Percentiles rank a stretch among this genome's conserved stretches.
Evolutionary conservation across 2,113 vertebrate genomes (phyloP).

Genomic region (Tylochromis polylepis): DNA sequence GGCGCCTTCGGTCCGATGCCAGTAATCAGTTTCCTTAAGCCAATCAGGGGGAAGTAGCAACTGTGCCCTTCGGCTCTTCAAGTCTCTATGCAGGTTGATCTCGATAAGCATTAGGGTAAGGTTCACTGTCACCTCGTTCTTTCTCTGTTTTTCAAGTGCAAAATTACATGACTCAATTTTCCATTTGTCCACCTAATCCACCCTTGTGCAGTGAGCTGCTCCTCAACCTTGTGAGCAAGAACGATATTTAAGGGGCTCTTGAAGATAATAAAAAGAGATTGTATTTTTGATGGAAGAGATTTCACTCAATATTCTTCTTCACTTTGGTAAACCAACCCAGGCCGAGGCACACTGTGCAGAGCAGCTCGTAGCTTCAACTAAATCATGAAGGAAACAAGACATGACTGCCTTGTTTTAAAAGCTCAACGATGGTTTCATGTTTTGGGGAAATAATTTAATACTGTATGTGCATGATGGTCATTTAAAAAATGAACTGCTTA

Average conservation of each 20-base stretch:
- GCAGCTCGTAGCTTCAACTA: not conserved
- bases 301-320: slow-evolving; percentile 1
- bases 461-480: not conserved
- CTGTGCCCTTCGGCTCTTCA: slow-evolving; percentile 7
- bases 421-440: not conserved
- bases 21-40: slow-evolving; percentile 32
- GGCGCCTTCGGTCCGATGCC: slow-evolving; percentile 13
- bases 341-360: not conserved
- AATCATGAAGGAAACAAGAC: not conserved
- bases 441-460: not conserved
- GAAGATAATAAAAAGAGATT: slow-evolving; percentile 26
- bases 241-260: slow-evolving; percentile 20
- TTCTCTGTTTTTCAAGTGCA: not conserved
- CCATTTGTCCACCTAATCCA: slow-evolving; percentile 23
- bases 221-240: not conserved
- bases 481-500: not conserved
- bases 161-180: slow-evolving; percentile 28
- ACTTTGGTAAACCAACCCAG: not conserved
- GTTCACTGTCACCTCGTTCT: not conserved
- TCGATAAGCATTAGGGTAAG: slow-evolving; percentile 15
- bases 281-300: slow-evolving; percentile 10
- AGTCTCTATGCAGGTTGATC: not conserved
- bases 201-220: not conserved
- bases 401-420: not conserved
- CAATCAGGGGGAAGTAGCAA: not conserved